Evolutionary conservation across 2,797 vertebrate genomes (phyloP), one percentile per base, ranked within the genome.

Genomic region (Propithecus perrieri): DNA sequence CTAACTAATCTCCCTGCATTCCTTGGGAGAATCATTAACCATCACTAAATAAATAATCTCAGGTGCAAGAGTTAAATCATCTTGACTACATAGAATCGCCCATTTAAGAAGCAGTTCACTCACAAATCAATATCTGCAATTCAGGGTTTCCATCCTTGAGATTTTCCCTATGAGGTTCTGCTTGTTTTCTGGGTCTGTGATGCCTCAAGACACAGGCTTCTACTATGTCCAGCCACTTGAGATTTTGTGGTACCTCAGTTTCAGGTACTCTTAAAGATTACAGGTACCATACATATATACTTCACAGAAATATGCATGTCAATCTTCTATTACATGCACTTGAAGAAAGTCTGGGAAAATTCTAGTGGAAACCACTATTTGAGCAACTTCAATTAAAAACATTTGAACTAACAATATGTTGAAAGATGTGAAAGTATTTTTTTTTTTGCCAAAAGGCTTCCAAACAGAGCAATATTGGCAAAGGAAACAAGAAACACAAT

Each of bases 401-500:
- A 81, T 90, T 79, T 95, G 22, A 85, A 91, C 26, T 85, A 95
- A 95, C 41, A 61, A 1, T 57, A 67, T 72, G 3, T n/a, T 90
- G 38, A 92, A 97, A 89, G 24, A 11, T 87, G 67, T 59, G 35
- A 88, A 83, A 90, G 11, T 10, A 50, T 61, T 89, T 85, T 88
- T 97, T 87, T 91, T 83, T 72, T 63, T 83, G 48, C 11, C 63
- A 78, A 85, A 69, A 72, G n/a, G 41, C 14, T 83, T 88, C 83
- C 46, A 95, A 95, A 50, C 24, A 89, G 38, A 84, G 26, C 85
- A 89, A 46, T 87, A 86, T 33, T 79, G 14, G 43, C 43, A 89
- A 95, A 95, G n/a, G 15, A 87, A 94, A 71, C 12, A 81, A 46
- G 22, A 95, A 89, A 71, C 11, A 48, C 38, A 93, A 95, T 69